A percentile compares a stretch with the other conserved stretches of the same genome.
These are phyloP conservation scores for Chrysogorgia sp. DNA, from an alignment of 92 coral and sea anemone species.

Conservation along the genomic window DNA sequence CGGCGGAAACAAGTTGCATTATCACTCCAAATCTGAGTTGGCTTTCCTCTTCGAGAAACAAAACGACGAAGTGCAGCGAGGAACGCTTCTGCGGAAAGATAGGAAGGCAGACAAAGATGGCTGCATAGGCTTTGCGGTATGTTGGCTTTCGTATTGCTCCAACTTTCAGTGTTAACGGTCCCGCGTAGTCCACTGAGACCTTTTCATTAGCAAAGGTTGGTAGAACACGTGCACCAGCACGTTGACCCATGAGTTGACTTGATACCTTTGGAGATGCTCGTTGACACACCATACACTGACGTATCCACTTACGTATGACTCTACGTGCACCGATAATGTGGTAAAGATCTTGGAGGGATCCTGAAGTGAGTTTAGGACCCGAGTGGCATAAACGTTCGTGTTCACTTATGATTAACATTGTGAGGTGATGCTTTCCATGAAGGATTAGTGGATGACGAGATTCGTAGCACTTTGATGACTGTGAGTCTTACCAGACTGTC, in stretches of 20 bases:
- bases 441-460: conserved; percentile 60
- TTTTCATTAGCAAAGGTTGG: conserved; percentile 53
- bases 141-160: conserved; percentile 53
- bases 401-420: conserved; percentile 49
- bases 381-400: conserved; percentile 61
- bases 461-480: conserved; percentile 11
- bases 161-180: conserved; percentile 44
- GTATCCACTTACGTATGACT: conserved; percentile 54
- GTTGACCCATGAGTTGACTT: conserved; percentile 60
- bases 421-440: conserved; percentile 54
- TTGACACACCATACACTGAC: conserved; percentile 48
- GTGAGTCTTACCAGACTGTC: conserved; percentile 58
- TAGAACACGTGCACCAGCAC: conserved; percentile 45
- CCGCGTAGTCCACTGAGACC: conserved; percentile 62
- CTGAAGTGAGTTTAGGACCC: conserved; percentile 60
- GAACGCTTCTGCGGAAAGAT: conserved; percentile 19
- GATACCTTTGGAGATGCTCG: conserved; percentile 10
- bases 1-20: conserved; percentile 49
- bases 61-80: too few relatives aligned
- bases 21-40: conserved; percentile 12
- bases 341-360: conserved; percentile 55
- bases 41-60: background rate
- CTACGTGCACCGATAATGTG: conserved; percentile 58
- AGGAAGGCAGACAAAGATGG: conserved; percentile 63
- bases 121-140: too few relatives aligned